phyloP scores from a whole-genome alignment of 2,888 invertebrate genomes.

The Oligia latruncula region DNA sequence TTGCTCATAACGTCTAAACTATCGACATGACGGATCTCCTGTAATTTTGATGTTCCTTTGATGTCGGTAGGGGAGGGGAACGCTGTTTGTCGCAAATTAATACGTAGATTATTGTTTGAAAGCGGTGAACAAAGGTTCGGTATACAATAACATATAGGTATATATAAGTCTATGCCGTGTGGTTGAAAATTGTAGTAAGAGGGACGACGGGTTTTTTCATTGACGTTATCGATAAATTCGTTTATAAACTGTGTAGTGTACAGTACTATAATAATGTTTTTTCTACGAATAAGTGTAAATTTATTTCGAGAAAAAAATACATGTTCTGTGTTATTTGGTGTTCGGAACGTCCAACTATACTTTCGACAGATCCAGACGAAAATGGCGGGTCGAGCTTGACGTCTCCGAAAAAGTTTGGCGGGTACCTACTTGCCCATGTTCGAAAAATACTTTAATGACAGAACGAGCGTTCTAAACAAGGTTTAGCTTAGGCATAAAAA shows the following conservation, averaged over 20 bases:
- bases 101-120: conserved; percentile 25
- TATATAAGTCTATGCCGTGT: background rate
- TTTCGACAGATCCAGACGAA: background rate
- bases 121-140: conserved; percentile 7
- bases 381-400: background rate
- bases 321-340: background rate
- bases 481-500: background rate
- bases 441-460: background rate
- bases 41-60: conserved; percentile 63
- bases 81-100: conserved; percentile 60
- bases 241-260: background rate
- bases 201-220: background rate
- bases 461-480: background rate
- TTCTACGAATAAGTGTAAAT: background rate
- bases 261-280: background rate
- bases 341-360: background rate
- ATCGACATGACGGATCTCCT: conserved; percentile 37
- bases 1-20: conserved; percentile 56
- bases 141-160: background rate
- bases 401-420: background rate
- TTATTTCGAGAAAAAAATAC: background rate
- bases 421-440: background rate
- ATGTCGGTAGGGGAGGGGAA: conserved; percentile 44
- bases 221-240: background rate
- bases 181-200: too few relatives aligned